Base-by-base conservation (phyloP, 1,140 invertebrate genomes). In the Atopsyche davidsoni region DNA sequence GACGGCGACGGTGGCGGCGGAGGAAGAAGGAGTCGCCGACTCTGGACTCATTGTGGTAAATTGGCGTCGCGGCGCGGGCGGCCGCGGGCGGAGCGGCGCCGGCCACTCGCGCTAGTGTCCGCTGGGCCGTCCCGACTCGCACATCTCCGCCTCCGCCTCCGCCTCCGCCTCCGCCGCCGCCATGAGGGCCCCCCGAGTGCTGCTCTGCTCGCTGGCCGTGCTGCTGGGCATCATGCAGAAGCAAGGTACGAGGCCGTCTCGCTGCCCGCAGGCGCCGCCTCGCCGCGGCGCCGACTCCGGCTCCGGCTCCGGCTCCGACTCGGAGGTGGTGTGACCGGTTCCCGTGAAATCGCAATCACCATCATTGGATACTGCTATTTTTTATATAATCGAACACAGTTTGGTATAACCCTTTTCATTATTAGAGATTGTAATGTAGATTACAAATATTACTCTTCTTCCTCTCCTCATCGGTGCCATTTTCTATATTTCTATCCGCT, bases 141-240 rank as follows among this genome's bases (percentile, higher is more conserved):
- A 32, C 53, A 51, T 38, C 43, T 19, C 19, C n/a, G 6, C 23
- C 39, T n/a, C 38, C 43, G 21, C 19, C n/a, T 14, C 23, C 39
- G 21, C 38, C 36, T 22, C 53, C 13, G 13, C 11, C 10, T 19
- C 38, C 2, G 13, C 10, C 32, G 32, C 14, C 3, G 43, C 6
- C n/a, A 57, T 57, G 50, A 57, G 43, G 23, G 42, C 51, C 19
- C 46, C 50, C 24, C 34, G 42, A 6, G n/a, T 57, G 4, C n/a
- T 57, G 9, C 46, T 46, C 34, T 53, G 46, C 43, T 49, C 51
- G 17, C n/a, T 53, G 23, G 55, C 51, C 19, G 24, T 57, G 3
- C 18, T 53, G 6, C 25, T 57, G 23, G 53, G 46, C 32, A 31
- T 57, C 31, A 10, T 57, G 3, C 50, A 57, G 32, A 51, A 45